Percentiles rank a stretch among this genome's conserved stretches.
These are phyloP conservation scores for Drosophila equinoxialis DNA, from an alignment of 1,140 invertebrate species.

Conservation along the genomic window DNA sequence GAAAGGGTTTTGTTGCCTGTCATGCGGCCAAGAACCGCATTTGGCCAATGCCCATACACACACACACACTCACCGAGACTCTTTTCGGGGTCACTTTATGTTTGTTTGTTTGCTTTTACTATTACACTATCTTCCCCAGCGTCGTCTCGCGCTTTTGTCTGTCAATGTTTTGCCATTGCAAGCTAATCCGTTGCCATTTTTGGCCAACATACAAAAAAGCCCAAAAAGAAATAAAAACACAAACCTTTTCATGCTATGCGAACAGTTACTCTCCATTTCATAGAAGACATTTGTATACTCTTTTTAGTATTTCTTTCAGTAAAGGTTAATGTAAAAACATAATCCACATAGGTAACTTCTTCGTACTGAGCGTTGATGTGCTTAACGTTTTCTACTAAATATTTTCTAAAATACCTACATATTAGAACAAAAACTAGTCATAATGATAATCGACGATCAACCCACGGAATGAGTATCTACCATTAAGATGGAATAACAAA, in stretches of 20 bases:
- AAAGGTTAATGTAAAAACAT: no score
- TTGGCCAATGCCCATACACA: conserved; percentile 52
- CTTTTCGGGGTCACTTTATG: conserved; percentile 63
- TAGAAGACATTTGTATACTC: not conserved
- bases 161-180: conserved; percentile 48
- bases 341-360: no score
- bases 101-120: conserved; percentile 65
- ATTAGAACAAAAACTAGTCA: no score
- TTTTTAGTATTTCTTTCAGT: not conserved
- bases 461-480: no score
- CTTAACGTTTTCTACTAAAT: no score
- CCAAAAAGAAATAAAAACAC: conserved; percentile 34
- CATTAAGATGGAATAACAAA: no score
- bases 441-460: no score
- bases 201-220: conserved; percentile 24
- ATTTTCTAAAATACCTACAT: no score
- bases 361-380: no score
- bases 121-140: conserved; percentile 25
- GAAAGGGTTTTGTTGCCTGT: conserved; percentile 62
- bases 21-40: conserved; percentile 41
- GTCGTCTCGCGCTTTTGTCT: conserved; percentile 12
- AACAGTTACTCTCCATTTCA: no score
- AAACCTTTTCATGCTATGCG: no score
- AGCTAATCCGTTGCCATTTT: conserved; percentile 64
- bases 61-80: conserved; percentile 23